These are phyloP conservation scores for Neomicropteryx cornuta DNA, from an alignment of 1,140 invertebrate species.

Conservation along the genomic window DNA sequence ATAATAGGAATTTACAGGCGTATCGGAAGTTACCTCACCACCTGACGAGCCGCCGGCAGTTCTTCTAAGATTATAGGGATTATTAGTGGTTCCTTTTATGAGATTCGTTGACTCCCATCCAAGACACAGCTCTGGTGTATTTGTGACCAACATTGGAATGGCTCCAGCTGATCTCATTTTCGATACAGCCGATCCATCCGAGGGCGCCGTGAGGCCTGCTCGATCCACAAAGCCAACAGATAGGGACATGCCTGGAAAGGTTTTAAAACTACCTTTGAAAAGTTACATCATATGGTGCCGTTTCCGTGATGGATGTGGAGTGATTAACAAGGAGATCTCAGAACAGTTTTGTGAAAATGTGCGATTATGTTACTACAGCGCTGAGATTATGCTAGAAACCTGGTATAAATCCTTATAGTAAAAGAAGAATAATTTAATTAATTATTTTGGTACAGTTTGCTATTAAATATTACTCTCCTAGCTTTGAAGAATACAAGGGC, in stretches of 20 bases:
- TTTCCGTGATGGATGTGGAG: no score
- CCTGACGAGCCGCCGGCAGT: constrained; percentile 67
- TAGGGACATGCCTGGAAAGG: constrained; percentile 45
- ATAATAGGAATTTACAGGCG: no score
- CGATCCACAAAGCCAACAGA: constrained; percentile 50
- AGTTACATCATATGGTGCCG: no score
- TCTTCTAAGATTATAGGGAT: constrained; percentile 60
- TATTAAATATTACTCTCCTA: no score
- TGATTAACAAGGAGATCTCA: no score
- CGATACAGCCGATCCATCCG: constrained; percentile 50
- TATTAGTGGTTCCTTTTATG: constrained; percentile 60
- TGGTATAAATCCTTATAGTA: no score
- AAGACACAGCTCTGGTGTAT: constrained; percentile 68
- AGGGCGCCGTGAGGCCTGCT: constrained; percentile 40
- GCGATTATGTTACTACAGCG: not conserved
- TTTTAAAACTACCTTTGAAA: constrained; percentile 1
- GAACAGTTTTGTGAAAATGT: not conserved
- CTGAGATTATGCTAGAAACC: no score
- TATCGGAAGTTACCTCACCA: constrained; percentile 51
- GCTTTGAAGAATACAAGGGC: no score
- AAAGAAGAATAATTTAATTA: no score
- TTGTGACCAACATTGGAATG: constrained; percentile 70
- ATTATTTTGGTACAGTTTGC: no score
- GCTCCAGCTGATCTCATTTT: constrained; percentile 54
- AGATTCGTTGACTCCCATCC: constrained; percentile 63